phyloP scores from a whole-genome alignment of 1,140 invertebrate species.

The Macrobrachium nipponense region DNA sequence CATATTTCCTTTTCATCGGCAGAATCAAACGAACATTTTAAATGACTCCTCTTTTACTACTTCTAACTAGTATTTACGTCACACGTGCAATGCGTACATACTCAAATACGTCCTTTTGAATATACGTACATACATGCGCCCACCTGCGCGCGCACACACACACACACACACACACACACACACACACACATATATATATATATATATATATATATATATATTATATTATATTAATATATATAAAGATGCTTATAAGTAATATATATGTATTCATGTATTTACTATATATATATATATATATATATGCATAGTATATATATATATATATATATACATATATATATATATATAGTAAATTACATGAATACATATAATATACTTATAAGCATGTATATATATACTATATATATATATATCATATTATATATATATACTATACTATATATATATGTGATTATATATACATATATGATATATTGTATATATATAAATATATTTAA shows the following conservation, averaged over 20 bases:
- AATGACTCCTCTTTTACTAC: too few species aligned
- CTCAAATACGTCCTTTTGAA: too few species aligned
- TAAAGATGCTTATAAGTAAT: constrained; percentile 1
- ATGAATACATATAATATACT: constrained; percentile 6
- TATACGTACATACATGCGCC: background rate
- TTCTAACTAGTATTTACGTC: too few species aligned
- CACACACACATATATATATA: background rate
- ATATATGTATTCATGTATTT: background rate
- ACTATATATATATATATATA: constrained; percentile 17
- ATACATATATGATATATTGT: constrained; percentile 13
- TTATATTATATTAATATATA: constrained; percentile 17
- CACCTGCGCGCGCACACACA: background rate
- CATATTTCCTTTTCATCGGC: too few species aligned
- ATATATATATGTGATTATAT: too few species aligned
- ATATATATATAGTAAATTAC: constrained; percentile 5
- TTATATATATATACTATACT: constrained; percentile 13
- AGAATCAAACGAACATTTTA: too few species aligned
- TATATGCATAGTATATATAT: constrained; percentile 20
- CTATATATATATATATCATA: background rate
- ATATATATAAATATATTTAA: constrained; percentile 8
- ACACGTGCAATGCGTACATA: too few species aligned
- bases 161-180: background rate
- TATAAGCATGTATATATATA: background rate
- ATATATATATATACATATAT: constrained; percentile 15
- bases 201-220: constrained; percentile 7